Base-by-base conservation (phyloP, 2,888 invertebrate species). In the Teleogryllus oceanicus region DNA sequence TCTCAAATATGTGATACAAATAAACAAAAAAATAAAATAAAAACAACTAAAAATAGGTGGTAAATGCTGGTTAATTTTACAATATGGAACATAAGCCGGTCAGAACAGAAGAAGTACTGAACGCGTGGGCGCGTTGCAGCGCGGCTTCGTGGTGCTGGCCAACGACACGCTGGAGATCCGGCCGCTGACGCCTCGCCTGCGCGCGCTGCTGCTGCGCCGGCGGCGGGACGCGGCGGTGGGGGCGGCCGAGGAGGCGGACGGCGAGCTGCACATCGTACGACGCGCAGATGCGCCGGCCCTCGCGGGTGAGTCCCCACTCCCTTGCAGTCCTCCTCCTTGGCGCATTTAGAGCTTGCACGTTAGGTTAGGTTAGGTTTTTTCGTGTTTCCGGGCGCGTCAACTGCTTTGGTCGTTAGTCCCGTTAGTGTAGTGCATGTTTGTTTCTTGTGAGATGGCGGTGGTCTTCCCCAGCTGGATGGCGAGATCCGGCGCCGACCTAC, bases 161-260 rank as follows among this genome's bases (percentile, higher is more conserved):
- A 92, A 93, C 84, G 88, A 90, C 1, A 92, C 92, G 0, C 89
- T 92, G 82, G 94, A 94, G 87, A 91, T 94, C 79, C 90, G 90
- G 24, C 94, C 94, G 1, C 84, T 93, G 82, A 88, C 89, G 10
- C 83, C 86, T 11, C 76, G 80, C 20, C 80, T 82, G 49, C 81
- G 79, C 76, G 75, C 74, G n/a, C 79, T 82, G 75, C 79, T 81
- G 86, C 84, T 85, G 87, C 81, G 2, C 78, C 76, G 3, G 80
- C 80, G 49, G 78, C 77, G 80, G 75, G 81, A 78, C 77, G 82
- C n/a, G 81, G 79, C 20, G 79, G 83, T 76, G 79, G 78, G 75
- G 77, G 74, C 13, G 82, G 83, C 16, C 81, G 62, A 18, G 2
- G 62, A 62, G 13, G 62, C 5, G 62, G 62, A n/a, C 13, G 16